phyloP scores from a whole-genome alignment of 2,888 invertebrate species.

The Hirtodrosophila confusa region DNA sequence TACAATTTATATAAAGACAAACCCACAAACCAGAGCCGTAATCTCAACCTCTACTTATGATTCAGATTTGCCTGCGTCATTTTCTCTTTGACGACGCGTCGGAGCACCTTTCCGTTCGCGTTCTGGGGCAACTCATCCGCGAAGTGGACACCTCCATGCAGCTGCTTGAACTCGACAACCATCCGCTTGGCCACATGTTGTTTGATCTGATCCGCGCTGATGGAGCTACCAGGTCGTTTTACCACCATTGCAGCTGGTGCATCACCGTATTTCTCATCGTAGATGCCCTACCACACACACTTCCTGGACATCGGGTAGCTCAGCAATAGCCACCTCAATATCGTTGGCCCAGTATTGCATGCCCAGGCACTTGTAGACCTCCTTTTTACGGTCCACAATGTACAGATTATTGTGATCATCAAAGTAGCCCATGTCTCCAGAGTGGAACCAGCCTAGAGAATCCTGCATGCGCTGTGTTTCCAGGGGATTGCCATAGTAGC shows the following conservation, averaged over 20 bases:
- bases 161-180: slow-evolving; percentile 43
- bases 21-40: too few species aligned
- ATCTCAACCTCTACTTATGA: neutral
- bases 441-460: slow-evolving; percentile 69
- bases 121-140: slow-evolving; percentile 58
- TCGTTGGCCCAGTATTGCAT: slow-evolving; percentile 60
- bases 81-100: slow-evolving; percentile 35
- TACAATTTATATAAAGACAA: too few species aligned
- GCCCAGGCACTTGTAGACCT: slow-evolving; percentile 65
- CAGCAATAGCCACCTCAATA: slow-evolving; percentile 61
- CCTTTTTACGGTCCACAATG: slow-evolving; percentile 74
- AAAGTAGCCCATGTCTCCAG: slow-evolving; percentile 78
- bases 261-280: slow-evolving; percentile 52
- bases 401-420: slow-evolving; percentile 65
- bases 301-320: slow-evolving; percentile 61
- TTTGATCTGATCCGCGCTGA: slow-evolving; percentile 40
- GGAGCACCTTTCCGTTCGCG: slow-evolving; percentile 55
- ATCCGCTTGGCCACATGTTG: slow-evolving; percentile 34
- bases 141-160: slow-evolving; percentile 66
- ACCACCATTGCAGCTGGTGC: slow-evolving; percentile 70
- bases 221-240: slow-evolving; percentile 14
- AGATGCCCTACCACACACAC: slow-evolving; percentile 70
- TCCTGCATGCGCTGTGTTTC: slow-evolving; percentile 59
- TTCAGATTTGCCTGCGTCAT: neutral
- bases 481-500: slow-evolving; percentile 68